Evolutionary conservation across 2,113 vertebrate genomes (phyloP), one percentile per base, ranked within the genome.

Genomic region (Neodontobutis hainanensis): DNA sequence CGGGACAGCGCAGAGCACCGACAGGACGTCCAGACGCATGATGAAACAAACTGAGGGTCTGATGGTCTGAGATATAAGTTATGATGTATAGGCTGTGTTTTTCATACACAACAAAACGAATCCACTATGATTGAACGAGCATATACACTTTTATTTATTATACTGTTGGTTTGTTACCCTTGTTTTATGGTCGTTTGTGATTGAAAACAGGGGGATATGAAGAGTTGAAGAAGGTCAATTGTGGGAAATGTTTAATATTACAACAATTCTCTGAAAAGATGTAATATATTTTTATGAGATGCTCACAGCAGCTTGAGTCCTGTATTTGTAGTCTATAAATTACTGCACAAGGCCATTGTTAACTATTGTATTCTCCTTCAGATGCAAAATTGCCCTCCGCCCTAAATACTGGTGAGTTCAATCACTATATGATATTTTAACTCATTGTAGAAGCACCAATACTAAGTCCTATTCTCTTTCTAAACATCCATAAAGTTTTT

Each of bases 31-130:
- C 59, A 27, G 3, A 27, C 16, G 48, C 57, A 64, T 85, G 81
- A 90, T 90, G 90, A 91, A 86, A 86, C 82, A 68, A 59, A 55
- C 44, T 3, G 61, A 77, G 73, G 88, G 87, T 72, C n/a, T n/a
- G n/a, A n/a, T 2, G 76, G 83, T 61, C 56, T 49, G 0, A 6
- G 43, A 55, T 55, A 52, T 72, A 62, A 35, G 70, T 82, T 75
- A 75, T 90, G 77, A 88, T 87, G 70, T 81, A 89, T 88, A 59
- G 75, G 78, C 75, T 70, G 64, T 8, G 19, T 38, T 73, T 59
- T 60, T 67, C 65, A 52, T 79, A 68, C 52, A 60, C 48, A 60
- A 19, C 48, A 46, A 82, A 81, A 83, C 43, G 48, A 71, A 81
- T 74, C 70, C 64, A 15, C 44, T 72, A 53, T 80, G 77, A 83